These are phyloP conservation scores for Pipistrellus pipistrellus DNA, from an alignment of 2,797 vertebrate species.

Conservation along the genomic window DNA sequence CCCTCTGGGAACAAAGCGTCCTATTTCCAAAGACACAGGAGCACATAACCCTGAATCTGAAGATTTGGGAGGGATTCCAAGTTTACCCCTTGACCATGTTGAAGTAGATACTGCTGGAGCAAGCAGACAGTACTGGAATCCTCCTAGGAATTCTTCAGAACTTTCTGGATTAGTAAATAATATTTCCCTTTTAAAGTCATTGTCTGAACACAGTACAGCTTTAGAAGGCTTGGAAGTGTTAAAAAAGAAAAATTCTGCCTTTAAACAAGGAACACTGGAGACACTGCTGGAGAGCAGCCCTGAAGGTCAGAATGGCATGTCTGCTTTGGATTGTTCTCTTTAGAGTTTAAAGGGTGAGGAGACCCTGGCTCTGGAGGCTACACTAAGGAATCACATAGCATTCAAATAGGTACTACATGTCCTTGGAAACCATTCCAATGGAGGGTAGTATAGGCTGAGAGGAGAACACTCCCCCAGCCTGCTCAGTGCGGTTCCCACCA, in stretches of 20 bases:
- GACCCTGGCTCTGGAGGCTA: not conserved
- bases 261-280: conserved; percentile 15
- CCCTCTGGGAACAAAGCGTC: conserved; percentile 9
- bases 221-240: conserved; percentile 87
- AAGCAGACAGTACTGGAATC: conserved; percentile 15
- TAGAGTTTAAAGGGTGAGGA: not conserved
- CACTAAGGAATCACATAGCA: not conserved
- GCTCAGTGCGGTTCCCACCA: not conserved
- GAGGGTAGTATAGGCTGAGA: not conserved
- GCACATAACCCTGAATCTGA: conserved; percentile 34
- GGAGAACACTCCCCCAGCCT: not conserved
- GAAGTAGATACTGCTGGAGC: conserved; percentile 54
- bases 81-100: not conserved
- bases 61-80: not conserved
- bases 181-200: conserved; percentile 84
- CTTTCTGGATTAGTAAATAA: conserved; percentile 70
- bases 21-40: conserved; percentile 53
- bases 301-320: conserved; percentile 85
- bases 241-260: conserved; percentile 56
- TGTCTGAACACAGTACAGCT: conserved; percentile 86
- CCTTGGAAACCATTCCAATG: not conserved
- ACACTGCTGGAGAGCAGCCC: not conserved
- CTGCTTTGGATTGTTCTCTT: conserved; percentile 14
- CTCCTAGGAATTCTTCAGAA: conserved; percentile 66
- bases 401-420: not conserved